These are phyloP conservation scores for Baryphthengus martii DNA, from an alignment of 2,113 vertebrate species.

Conservation along the genomic window DNA sequence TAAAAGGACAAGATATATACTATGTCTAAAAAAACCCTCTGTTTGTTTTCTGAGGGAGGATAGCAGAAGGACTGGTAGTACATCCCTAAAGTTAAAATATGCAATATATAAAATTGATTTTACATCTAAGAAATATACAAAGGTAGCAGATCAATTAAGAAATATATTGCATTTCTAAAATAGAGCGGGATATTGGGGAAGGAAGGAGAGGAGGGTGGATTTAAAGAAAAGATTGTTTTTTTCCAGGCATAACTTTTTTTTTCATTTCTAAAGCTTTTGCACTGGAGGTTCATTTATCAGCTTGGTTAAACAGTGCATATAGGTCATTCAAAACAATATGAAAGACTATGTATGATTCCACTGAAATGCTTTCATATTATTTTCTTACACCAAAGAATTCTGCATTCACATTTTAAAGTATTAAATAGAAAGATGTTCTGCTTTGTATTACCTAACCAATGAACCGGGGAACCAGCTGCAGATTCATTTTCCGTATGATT, in stretches of 20 bases:
- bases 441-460: slow-evolving; percentile 68
- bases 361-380: background rate
- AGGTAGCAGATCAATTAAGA: background rate
- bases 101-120: background rate
- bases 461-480: slow-evolving; percentile 56
- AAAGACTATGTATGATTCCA: background rate
- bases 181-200: background rate
- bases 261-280: slow-evolving; percentile 20
- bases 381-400: slow-evolving; percentile 53
- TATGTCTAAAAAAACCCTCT: background rate
- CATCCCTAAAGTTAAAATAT: background rate
- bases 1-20: background rate
- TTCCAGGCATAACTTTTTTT: background rate
- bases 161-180: background rate
- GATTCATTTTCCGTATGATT: slow-evolving; percentile 73
- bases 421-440: slow-evolving; percentile 52
- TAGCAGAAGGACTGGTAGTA: background rate
- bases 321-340: background rate
- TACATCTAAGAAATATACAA: background rate
- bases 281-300: slow-evolving; percentile 16
- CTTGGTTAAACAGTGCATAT: background rate
- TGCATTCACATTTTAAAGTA: slow-evolving; percentile 19
- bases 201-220: background rate
- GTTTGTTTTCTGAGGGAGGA: background rate
- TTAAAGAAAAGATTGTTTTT: background rate